These are phyloP conservation scores for Eriosoma lanigerum DNA, from an alignment of 1,140 invertebrate genomes.

Conservation along the genomic window DNA sequence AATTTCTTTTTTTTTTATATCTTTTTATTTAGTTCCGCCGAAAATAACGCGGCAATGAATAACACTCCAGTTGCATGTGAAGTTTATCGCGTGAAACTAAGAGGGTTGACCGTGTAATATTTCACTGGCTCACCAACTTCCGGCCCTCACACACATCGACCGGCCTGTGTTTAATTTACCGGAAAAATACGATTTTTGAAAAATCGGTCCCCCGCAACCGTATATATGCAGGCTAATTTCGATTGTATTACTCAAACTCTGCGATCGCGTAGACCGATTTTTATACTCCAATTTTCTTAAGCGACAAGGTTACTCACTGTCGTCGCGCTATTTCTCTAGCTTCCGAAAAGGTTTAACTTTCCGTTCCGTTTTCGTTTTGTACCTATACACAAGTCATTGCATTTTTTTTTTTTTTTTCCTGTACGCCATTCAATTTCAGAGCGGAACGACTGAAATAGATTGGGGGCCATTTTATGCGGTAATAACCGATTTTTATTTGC, in stretches of 20 bases:
- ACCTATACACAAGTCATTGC: not conserved
- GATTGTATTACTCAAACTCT: not conserved
- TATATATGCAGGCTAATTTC: slow-evolving; percentile 14
- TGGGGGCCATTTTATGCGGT: slow-evolving; percentile 51
- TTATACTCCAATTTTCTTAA: not conserved
- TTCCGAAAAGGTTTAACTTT: not conserved
- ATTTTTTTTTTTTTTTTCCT: not conserved
- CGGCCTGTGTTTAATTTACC: slow-evolving; percentile 38
- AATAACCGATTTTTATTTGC: slow-evolving; percentile 52
- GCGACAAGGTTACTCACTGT: not conserved
- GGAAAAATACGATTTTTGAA: slow-evolving; percentile 49
- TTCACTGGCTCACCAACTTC: slow-evolving; percentile 49
- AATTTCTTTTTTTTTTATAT: slow-evolving; percentile 28
- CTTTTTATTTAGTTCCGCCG: not conserved
- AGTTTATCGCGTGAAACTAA: slow-evolving; percentile 52
- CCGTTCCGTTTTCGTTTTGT: not conserved
- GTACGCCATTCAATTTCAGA: not conserved
- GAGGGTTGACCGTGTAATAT: slow-evolving; percentile 52
- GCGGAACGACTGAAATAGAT: slow-evolving; percentile 28
- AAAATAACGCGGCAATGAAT: slow-evolving; percentile 44
- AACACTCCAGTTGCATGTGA: slow-evolving; percentile 47
- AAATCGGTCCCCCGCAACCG: slow-evolving; percentile 15
- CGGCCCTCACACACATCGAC: slow-evolving; percentile 12
- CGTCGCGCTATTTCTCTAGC: not conserved
- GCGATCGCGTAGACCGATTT: not conserved